Conservation (phyloP, 1,140 invertebrate species). For the Scylla paramamosain region DNA sequence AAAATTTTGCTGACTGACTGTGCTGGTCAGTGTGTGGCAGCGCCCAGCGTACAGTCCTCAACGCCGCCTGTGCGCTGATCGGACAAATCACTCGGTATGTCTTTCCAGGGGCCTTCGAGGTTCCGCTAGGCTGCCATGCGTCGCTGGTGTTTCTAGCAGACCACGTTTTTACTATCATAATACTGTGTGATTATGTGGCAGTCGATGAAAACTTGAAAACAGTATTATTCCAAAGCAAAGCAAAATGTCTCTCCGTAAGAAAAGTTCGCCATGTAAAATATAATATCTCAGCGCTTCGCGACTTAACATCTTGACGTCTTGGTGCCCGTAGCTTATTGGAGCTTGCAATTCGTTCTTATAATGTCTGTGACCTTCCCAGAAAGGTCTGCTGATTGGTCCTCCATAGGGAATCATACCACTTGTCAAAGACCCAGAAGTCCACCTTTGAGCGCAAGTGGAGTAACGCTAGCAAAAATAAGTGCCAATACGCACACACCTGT, state of each 20-base stretch:
- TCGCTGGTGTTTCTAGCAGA: neutral
- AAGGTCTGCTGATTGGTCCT: neutral
- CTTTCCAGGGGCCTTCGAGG: neutral
- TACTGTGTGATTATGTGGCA: neutral
- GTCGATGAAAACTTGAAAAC: neutral
- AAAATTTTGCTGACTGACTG: too few species aligned
- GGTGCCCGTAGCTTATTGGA: constrained; percentile 47
- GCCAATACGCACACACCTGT: constrained; percentile 59
- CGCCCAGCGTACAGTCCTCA: neutral
- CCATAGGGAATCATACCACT: neutral
- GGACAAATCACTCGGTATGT: neutral
- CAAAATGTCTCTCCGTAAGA: neutral
- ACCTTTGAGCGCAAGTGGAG: neutral
- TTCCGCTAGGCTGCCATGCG: neutral
- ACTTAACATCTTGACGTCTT: constrained; percentile 15
- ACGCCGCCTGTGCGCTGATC: neutral
- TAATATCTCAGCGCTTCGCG: neutral
- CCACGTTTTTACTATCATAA: neutral
- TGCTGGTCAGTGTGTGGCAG: neutral
- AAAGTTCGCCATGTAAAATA: neutral
- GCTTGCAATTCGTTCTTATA: neutral
- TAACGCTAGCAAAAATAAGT: constrained; percentile 56
- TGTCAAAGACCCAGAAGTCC: neutral
- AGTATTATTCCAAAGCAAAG: neutral
- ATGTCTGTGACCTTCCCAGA: neutral